Evolutionary conservation across 2,888 invertebrate genomes (phyloP), one percentile per base, ranked within the genome.

Genomic region (Hirtodrosophila alboralis): DNA sequence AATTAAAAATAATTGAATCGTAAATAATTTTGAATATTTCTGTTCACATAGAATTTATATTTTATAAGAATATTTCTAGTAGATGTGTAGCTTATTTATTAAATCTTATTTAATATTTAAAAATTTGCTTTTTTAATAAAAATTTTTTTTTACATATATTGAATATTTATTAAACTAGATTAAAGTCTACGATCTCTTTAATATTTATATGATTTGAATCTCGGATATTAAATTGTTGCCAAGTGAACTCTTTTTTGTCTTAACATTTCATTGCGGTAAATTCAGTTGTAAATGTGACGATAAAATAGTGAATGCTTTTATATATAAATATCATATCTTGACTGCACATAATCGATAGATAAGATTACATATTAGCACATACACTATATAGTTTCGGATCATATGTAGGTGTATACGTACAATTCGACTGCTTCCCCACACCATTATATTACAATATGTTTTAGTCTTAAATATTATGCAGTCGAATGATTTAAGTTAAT

Each of bases 281-380:
- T 13, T 67, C 60, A 41, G 23, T 67, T 67, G 64, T 67, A 59
- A 67, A 40, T 49, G 8, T 1, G 3, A 0, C 33, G 40, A 31
- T 66, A 27, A 45, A 40, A 64, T 65, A 40, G 36, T 45, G 23
- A 26, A 27, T 21, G 30, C 7, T 9, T 30, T 33, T 23, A 5
- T 18, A 18, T 18, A 18, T 30, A 23, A 28, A 38, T 62, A 68
- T 69, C 56, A 66, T 68, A 62, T 61, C 66, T 54, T 36, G 44
- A 37, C 26, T 59, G 71, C 65, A 71, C 53, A 68, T 65, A 59
- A 49, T 53, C 45, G 21, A 14, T 1, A 8, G 68, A 68, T 68
- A 59, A 68, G 68, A 68, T 71, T 71, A 71, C 30, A 60, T 59
- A 28, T 16, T 18, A 14, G 3, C 51, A 41, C 51, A 41, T 27